A percentile compares a stretch with the other conserved stretches of the same genome.
Evolutionary conservation across 1,140 invertebrate species (phyloP).

Genomic region (Ctenoplectra terminalis): DNA sequence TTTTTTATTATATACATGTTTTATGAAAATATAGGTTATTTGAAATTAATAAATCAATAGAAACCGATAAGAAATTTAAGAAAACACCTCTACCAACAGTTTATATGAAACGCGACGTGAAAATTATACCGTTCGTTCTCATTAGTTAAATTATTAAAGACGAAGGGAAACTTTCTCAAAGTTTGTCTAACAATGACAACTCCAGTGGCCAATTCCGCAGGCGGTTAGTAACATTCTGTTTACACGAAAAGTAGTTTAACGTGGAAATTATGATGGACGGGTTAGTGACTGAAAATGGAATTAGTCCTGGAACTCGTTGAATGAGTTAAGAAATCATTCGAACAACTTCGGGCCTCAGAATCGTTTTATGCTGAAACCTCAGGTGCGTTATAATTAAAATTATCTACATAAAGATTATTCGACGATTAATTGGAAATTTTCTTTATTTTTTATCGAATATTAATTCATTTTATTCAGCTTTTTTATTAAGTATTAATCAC

Average conservation of each 20-base stretch:
- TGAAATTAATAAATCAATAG: no score
- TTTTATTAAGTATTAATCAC: no score
- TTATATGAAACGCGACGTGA: not conserved
- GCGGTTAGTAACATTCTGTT: not conserved
- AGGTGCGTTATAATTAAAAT: no score
- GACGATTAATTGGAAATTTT: no score
- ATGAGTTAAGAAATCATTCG: not conserved
- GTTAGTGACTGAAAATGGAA: slow-evolving; percentile 5
- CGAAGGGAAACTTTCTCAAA: not conserved
- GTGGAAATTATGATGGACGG: slow-evolving; percentile 15
- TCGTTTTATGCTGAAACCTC: not conserved
- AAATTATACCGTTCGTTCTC: not conserved
- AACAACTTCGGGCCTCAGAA: not conserved
- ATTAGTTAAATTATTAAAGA: slow-evolving; percentile 1
- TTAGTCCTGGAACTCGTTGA: not conserved
- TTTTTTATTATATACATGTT: no score
- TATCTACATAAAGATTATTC: no score
- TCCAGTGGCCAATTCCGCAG: not conserved
- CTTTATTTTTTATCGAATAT: no score
- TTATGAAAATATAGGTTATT: no score
- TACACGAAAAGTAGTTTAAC: slow-evolving; percentile 11
- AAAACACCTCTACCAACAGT: no score
- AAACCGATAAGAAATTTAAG: no score
- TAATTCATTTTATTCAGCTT: no score
- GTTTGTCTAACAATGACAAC: slow-evolving; percentile 1